A percentile compares a stretch with the other conserved stretches of the same genome.
Evolutionary conservation across 1,140 invertebrate genomes (phyloP).

Genomic region (Mylabris phalerata): DNA sequence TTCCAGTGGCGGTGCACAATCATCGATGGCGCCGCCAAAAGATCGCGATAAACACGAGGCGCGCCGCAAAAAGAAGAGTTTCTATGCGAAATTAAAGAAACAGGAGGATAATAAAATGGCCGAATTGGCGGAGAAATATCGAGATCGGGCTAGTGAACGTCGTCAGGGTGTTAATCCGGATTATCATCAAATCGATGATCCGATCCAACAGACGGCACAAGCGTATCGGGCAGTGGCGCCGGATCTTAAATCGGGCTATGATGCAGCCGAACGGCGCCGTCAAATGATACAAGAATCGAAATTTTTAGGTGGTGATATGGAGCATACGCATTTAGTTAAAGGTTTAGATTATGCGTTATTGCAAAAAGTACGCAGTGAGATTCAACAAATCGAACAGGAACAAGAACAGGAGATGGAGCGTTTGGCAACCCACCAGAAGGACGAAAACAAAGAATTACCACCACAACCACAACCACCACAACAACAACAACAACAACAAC

Average conservation of each 20-base stretch:
- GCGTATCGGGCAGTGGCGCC: constrained; percentile 93
- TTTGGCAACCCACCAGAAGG: constrained; percentile 50
- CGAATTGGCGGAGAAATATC: constrained; percentile 90
- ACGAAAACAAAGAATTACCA: constrained; percentile 56
- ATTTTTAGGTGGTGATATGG: constrained; percentile 99
- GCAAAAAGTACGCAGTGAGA: constrained; percentile 83
- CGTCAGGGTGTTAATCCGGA: constrained; percentile 81
- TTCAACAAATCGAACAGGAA: constrained; percentile 71
- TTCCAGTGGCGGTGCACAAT: background rate
- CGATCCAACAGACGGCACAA: constrained; percentile 69
- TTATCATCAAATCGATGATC: constrained; percentile 68
- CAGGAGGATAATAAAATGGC: constrained; percentile 94
- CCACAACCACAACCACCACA: constrained; percentile 21
- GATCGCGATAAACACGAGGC: constrained; percentile 54
- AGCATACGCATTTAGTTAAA: constrained; percentile 99
- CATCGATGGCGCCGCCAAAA: constrained; percentile 29
- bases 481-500: background rate
- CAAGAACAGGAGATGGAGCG: constrained; percentile 79
- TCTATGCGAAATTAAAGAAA: constrained; percentile 90
- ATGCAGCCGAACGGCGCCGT: constrained; percentile 90
- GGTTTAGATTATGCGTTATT: constrained; percentile 98
- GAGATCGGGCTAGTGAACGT: constrained; percentile 89
- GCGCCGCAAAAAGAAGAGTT: constrained; percentile 79
- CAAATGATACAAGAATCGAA: constrained; percentile 99
- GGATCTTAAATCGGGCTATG: constrained; percentile 85